phyloP scores from a whole-genome alignment of 2,797 vertebrate species.

The Muscicapa comitata region DNA sequence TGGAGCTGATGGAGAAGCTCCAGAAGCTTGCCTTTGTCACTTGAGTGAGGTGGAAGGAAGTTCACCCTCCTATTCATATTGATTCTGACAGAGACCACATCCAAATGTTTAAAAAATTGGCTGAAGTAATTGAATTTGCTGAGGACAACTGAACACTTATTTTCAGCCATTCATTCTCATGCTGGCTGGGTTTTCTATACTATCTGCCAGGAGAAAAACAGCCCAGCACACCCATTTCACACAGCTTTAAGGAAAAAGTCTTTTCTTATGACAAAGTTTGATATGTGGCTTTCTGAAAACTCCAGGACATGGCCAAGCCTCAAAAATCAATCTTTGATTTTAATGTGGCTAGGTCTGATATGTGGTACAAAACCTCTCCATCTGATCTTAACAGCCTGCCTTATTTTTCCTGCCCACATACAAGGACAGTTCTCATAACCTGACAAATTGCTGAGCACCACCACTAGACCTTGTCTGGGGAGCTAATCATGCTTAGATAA shows the following conservation, averaged over 20 bases:
- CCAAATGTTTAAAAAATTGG: not conserved
- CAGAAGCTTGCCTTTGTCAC: not conserved
- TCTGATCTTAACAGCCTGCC: not conserved
- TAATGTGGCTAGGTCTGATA: not conserved
- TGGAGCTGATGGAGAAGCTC: not conserved
- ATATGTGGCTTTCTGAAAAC: not conserved
- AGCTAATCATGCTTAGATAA: not conserved
- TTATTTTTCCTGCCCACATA: not conserved
- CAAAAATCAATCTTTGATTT: not conserved
- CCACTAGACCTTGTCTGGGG: not conserved
- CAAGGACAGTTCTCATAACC: not conserved
- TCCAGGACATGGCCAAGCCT: not conserved
- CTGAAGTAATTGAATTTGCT: not conserved
- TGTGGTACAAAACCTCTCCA: not conserved
- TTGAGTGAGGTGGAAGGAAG: not conserved
- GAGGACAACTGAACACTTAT: not conserved
- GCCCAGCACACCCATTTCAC: not conserved
- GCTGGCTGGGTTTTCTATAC: not conserved
- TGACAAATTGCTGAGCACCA: not conserved
- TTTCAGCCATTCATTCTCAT: not conserved
- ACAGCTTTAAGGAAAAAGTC: not conserved
- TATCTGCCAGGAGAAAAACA: not conserved
- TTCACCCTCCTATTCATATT: not conserved
- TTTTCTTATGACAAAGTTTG: not conserved
- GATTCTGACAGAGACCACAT: not conserved